phyloP scores from a whole-genome alignment of 1,140 invertebrate species.

The Drosophila ananassae region DNA sequence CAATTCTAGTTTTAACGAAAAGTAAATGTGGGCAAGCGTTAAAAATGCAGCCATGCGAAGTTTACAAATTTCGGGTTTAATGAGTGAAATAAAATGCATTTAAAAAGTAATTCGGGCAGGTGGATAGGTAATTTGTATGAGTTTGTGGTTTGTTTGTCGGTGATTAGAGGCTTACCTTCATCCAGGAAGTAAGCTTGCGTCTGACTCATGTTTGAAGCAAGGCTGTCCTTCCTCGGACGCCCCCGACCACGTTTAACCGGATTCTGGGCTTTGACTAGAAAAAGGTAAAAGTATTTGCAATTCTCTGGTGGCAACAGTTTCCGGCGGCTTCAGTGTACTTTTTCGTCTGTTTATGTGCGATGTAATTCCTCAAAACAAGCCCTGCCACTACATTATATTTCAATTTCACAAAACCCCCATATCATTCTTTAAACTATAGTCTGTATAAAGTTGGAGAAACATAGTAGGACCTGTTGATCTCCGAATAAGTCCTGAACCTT shows the following conservation, averaged over 20 bases:
- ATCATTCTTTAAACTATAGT: background rate
- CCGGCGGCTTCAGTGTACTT: background rate
- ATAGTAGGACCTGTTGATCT: too few relatives aligned
- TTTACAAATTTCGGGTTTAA: conserved; percentile 1
- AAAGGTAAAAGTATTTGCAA: conserved; percentile 66
- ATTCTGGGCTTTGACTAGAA: conserved; percentile 82
- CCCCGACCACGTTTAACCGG: conserved; percentile 86
- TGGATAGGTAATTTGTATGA: conserved; percentile 7
- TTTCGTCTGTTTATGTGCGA: background rate
- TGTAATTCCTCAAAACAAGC: background rate
- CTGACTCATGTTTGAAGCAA: conserved; percentile 83
- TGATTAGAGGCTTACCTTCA: conserved; percentile 85
- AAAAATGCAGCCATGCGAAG: conserved; percentile 3
- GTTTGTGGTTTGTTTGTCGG: conserved; percentile 24
- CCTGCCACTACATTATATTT: background rate
- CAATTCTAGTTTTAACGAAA: conserved; percentile 9
- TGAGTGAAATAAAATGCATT: conserved; percentile 1
- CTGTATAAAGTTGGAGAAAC: too few relatives aligned
- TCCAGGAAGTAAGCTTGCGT: conserved; percentile 85
- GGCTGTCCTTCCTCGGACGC: conserved; percentile 86
- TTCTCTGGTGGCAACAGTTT: conserved; percentile 10
- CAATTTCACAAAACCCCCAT: background rate
- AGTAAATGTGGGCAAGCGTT: conserved; percentile 3
- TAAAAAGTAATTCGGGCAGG: conserved; percentile 1
- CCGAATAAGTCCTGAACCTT: too few relatives aligned